phyloP scores from a whole-genome alignment of 2,797 vertebrate genomes.

The Malacoctenus gilli region DNA sequence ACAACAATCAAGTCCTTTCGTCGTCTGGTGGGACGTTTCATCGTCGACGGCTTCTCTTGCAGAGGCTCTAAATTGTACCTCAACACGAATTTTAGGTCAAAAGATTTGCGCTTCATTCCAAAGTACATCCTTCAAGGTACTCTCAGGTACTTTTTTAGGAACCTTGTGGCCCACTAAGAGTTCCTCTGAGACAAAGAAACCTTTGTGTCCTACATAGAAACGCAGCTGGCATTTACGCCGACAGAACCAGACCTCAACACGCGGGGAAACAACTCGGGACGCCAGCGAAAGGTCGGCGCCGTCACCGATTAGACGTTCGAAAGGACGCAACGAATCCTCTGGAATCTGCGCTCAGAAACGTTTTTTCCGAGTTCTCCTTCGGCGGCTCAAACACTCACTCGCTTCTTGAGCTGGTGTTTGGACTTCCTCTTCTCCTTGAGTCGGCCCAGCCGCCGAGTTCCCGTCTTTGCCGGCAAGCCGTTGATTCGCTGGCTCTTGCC shows the following conservation, averaged over 20 bases:
- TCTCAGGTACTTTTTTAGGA: slow-evolving; percentile 46
- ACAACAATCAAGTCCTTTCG: no score
- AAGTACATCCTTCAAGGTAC: slow-evolving; percentile 29
- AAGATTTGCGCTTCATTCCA: slow-evolving; percentile 15
- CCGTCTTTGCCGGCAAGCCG: slow-evolving; percentile 85
- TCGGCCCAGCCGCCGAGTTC: slow-evolving; percentile 86
- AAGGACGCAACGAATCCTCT: neutral
- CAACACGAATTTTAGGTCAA: slow-evolving; percentile 28
- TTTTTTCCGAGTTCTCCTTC: neutral
- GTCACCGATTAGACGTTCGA: neutral
- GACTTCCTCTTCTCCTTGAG: slow-evolving; percentile 98
- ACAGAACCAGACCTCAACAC: neutral
- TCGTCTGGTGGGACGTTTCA: no score
- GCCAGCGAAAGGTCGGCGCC: no score
- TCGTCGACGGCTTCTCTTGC: no score
- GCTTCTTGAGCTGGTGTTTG: slow-evolving; percentile 97
- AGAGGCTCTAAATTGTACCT: no score
- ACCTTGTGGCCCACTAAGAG: slow-evolving; percentile 41
- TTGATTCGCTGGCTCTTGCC: slow-evolving; percentile 92
- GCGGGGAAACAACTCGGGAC: no score
- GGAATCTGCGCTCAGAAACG: neutral
- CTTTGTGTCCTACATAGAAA: slow-evolving; percentile 58
- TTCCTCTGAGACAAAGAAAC: slow-evolving; percentile 51
- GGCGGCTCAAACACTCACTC: slow-evolving; percentile 82
- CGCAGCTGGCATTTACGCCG: slow-evolving; percentile 40